A percentile compares a stretch with the other conserved stretches of the same genome.
Evolutionary conservation across 2,888 invertebrate genomes (phyloP).

Genomic region (Tipula helvola): DNA sequence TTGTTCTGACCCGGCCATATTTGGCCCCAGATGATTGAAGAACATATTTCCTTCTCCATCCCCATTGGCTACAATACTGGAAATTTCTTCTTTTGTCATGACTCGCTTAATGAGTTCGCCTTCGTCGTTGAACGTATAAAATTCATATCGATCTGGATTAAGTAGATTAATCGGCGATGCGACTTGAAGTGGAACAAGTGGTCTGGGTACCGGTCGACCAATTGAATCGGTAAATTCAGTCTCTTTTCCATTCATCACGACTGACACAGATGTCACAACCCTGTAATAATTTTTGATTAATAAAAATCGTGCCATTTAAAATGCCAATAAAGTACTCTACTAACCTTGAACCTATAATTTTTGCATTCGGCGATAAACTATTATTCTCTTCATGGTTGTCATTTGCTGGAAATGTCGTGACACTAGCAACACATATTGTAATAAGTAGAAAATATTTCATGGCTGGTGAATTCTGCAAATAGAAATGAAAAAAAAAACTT

Average conservation of each 20-base stretch:
- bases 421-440: background rate
- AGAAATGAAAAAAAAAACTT: background rate
- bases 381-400: background rate
- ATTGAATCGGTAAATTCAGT: conserved; percentile 56
- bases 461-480: background rate
- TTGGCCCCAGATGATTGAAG: conserved; percentile 25
- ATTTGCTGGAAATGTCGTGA: background rate
- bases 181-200: conserved; percentile 46
- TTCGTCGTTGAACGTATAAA: conserved; percentile 74
- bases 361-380: background rate
- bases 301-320: background rate
- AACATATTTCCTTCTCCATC: conserved; percentile 49
- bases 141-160: conserved; percentile 74
- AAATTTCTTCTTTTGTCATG: conserved; percentile 76
- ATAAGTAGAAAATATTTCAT: background rate
- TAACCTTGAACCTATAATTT: background rate
- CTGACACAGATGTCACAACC: conserved; percentile 51
- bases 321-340: background rate
- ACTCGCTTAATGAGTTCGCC: conserved; percentile 70
- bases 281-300: conserved; percentile 31
- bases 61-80: conserved; percentile 71
- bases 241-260: conserved; percentile 45
- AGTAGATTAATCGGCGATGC: conserved; percentile 70
- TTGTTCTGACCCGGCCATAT: conserved; percentile 44
- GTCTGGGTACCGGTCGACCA: conserved; percentile 53